Evolutionary conservation across 1,140 invertebrate genomes (phyloP).

Genomic region (Neodiprion fabricii): DNA sequence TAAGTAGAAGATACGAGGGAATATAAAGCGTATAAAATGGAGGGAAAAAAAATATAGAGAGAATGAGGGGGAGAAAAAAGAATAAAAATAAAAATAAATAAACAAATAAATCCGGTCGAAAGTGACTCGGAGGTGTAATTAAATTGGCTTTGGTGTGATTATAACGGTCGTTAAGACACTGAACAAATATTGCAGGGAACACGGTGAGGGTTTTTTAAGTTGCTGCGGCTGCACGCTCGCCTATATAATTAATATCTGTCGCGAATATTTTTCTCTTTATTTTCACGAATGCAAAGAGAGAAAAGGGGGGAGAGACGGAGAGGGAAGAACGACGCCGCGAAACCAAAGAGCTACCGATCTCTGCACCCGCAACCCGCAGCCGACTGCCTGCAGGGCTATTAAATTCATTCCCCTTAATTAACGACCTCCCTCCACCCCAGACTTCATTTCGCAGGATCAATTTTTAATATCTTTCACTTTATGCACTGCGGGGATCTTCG

Average conservation of each 20-base stretch:
- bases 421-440: background rate
- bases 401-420: background rate
- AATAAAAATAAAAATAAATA: no score
- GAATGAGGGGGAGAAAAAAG: no score
- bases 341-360: background rate
- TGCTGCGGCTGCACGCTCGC: background rate
- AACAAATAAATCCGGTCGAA: no score
- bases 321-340: background rate
- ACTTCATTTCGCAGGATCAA: constrained; percentile 5
- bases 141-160: background rate
- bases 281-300: background rate
- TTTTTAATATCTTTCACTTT: constrained; percentile 3
- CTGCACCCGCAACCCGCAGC: background rate
- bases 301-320: background rate
- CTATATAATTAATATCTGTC: constrained; percentile 1
- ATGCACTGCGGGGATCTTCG: no score
- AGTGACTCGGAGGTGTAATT: background rate
- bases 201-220: background rate
- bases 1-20: no score
- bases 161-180: constrained; percentile 4
- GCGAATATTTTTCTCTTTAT: background rate
- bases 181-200: background rate
- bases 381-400: background rate
- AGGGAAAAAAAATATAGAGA: no score
- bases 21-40: no score